Evolutionary conservation across 2,113 vertebrate species (phyloP).

Genomic region (Solenodon paradoxus): DNA sequence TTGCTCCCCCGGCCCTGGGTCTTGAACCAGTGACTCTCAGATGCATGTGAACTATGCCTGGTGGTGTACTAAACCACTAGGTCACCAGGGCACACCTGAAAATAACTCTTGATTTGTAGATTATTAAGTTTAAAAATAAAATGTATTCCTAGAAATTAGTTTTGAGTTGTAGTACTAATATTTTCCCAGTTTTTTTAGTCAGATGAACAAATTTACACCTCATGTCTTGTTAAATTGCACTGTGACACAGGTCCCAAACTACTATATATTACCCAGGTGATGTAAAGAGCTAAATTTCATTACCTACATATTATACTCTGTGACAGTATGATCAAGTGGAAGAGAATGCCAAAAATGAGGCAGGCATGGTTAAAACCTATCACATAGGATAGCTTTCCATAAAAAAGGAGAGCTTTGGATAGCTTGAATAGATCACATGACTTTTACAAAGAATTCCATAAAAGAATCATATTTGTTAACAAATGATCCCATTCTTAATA

Average conservation of each 20-base stretch:
- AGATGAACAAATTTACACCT: slow-evolving; percentile 32
- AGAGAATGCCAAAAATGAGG: neutral
- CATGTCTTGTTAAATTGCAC: neutral
- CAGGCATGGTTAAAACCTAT: neutral
- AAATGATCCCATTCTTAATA: neutral
- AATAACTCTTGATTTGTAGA: slow-evolving; percentile 32
- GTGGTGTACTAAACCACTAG: too few species aligned
- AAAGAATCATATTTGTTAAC: neutral
- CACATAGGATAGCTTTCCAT: too few species aligned
- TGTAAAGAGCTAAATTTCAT: neutral
- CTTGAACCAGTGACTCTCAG: too few species aligned
- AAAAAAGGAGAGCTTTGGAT: neutral
- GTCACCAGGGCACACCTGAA: too few species aligned
- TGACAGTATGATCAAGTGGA: neutral
- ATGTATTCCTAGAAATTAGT: slow-evolving; percentile 4
- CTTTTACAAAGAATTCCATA: slow-evolving; percentile 6
- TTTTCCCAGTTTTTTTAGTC: neutral
- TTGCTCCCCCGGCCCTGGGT: too few species aligned
- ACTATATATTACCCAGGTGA: neutral
- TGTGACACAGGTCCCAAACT: neutral
- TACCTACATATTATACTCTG: neutral
- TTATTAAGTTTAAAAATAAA: neutral
- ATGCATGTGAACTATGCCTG: too few species aligned
- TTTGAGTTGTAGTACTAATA: neutral
- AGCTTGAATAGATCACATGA: neutral